A percentile compares a stretch with the other conserved stretches of the same genome.
Evolutionary conservation across 2,888 invertebrate species (phyloP).

Genomic region (Epicampocera succincta): DNA sequence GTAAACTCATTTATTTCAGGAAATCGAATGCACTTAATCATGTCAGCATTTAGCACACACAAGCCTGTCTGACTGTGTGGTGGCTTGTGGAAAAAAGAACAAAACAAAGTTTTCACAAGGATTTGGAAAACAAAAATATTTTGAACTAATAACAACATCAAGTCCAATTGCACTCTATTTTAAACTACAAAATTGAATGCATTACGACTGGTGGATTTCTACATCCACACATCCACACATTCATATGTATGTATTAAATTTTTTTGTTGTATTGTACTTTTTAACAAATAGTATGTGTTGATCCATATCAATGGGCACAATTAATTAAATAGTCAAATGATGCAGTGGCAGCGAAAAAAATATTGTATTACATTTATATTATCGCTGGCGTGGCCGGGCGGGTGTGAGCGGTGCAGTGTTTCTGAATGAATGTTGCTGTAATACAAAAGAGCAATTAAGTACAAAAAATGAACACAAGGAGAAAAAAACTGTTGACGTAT

Average conservation of each 20-base stretch:
- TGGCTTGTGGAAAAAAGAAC: background rate
- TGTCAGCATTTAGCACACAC: constrained; percentile 44
- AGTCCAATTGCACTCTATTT: constrained; percentile 20
- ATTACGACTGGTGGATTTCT: constrained; percentile 5
- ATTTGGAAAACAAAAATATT: constrained; percentile 7
- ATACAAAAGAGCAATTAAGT: constrained; percentile 77
- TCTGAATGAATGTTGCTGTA: constrained; percentile 28
- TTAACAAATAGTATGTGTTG: constrained; percentile 40
- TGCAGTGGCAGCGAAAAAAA: constrained; percentile 59
- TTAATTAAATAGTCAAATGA: constrained; percentile 68
- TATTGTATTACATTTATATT: constrained; percentile 57
- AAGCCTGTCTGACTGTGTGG: constrained; percentile 9
- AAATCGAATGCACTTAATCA: constrained; percentile 68
- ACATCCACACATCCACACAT: constrained; percentile 43
- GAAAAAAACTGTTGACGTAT: constrained; percentile 74
- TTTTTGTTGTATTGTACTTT: constrained; percentile 17
- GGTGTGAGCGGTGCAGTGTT: background rate
- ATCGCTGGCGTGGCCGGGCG: constrained; percentile 5
- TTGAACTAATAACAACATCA: constrained; percentile 13
- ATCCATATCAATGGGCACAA: constrained; percentile 68
- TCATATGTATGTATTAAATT: too few species aligned
- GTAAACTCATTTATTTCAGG: constrained; percentile 64
- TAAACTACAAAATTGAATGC: constrained; percentile 23
- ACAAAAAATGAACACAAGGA: constrained; percentile 72
- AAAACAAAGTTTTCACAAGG: constrained; percentile 6